phyloP scores from a whole-genome alignment of 2,888 invertebrate species.

The Dioctria linearis region DNA sequence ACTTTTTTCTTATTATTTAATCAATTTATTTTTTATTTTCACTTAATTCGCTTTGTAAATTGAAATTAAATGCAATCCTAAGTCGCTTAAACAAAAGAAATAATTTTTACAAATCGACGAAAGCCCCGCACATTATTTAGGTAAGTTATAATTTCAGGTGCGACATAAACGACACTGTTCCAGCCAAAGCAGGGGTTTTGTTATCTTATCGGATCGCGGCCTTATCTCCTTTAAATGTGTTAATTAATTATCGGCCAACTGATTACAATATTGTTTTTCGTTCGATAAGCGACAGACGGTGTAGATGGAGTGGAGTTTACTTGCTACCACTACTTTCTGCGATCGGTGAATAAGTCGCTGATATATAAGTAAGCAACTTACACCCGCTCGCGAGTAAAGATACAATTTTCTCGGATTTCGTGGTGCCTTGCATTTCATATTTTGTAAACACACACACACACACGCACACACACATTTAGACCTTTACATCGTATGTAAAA shows the following conservation, averaged over 20 bases:
- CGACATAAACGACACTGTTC: background rate
- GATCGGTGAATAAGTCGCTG: no score
- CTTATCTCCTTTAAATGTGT: constrained; percentile 37
- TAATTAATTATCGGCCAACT: constrained; percentile 38
- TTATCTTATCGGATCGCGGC: constrained; percentile 17
- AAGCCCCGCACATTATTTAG: background rate
- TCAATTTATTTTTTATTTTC: background rate
- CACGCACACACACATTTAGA: no score
- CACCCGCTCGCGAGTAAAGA: no score
- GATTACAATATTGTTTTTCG: constrained; percentile 36
- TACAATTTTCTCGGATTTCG: no score
- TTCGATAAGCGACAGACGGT: background rate
- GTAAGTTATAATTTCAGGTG: background rate
- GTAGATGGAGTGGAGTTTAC: no score
- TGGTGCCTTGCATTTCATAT: no score
- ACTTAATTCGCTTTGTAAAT: background rate
- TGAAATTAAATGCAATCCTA: background rate
- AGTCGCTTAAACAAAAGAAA: background rate
- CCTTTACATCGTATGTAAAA: no score
- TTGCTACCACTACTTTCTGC: no score
- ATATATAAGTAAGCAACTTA: no score
- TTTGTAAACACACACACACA: no score
- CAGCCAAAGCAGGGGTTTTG: background rate
- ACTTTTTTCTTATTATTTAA: constrained; percentile 43
- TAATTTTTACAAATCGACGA: background rate